Base-by-base conservation (phyloP, 30 jellyfish, hydroid and myxozoan species). In the Aurelia aurita region DNA sequence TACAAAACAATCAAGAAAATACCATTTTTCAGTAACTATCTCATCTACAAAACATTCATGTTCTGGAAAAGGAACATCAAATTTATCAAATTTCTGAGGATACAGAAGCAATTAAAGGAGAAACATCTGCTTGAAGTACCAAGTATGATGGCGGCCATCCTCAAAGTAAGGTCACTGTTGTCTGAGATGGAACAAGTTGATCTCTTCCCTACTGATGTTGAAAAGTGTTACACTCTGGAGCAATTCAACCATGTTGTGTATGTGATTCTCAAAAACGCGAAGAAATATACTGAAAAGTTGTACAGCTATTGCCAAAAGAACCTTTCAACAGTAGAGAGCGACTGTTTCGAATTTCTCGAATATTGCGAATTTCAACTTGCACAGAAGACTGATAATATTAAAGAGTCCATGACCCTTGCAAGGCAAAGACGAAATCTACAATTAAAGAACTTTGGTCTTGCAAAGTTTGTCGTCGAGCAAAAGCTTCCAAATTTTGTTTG, bases 371-470 rank as follows among this genome's bases (percentile, higher is more conserved):
- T 74, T 60, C 92, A 80, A 22, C 51, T 76, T 27, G 71, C 67
- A 29, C 90, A 87, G 44, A 77, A 68, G 74, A 74, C 90, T 6
- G 86, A 76, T 47, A 87, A 76, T 55, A 87, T 87, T 22, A 84
- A 90, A 62, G 97, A 90, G 54, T 90, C 97, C 21, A 83, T 90
- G 96, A 84, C 97, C 9, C 63, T 90, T 1, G 86, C 93, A 10
- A 79, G 84, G 64, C 82, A 78, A 21, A 73, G 96, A 45, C 15
- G 79, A 35, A 91, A 67, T 45, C 61, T 44, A 46, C 97, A 84
- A 71, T 20, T 20, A 13, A 84, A 84, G 58, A 87, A 90, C 61
- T 66, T 74, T 67, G 61, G 80, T n/a, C 44, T 73, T 27, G 94
- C 95, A 16, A 72, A 57, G 26, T 68, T 51, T 29, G 63, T 69